phyloP scores from a whole-genome alignment of 2,113 vertebrate genomes.

The Passerina amoena region DNA sequence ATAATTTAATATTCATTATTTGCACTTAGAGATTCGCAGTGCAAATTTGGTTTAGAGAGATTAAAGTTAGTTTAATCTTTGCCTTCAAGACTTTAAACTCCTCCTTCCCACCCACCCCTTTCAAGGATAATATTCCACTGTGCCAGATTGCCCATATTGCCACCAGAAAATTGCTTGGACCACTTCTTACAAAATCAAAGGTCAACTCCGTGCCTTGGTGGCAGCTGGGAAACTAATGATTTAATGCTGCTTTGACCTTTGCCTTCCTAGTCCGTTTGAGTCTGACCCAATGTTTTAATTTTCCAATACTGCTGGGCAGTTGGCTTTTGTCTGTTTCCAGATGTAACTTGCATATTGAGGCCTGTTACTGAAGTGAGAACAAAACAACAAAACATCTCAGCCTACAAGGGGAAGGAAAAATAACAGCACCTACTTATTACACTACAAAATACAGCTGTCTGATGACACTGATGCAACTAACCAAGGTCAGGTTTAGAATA shows the following conservation, averaged over 20 bases:
- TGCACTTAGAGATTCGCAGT: neutral
- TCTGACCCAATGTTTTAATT: conserved; percentile 67
- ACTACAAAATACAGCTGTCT: neutral
- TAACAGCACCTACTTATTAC: neutral
- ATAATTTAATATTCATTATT: neutral
- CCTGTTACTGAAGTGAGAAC: conserved; percentile 56
- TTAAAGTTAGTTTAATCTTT: conserved; percentile 5
- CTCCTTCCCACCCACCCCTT: neutral
- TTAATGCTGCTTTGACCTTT: conserved; percentile 69
- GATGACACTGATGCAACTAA: neutral
- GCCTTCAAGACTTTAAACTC: neutral
- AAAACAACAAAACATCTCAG: conserved; percentile 49
- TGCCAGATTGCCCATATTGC: conserved; percentile 67
- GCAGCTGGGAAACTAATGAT: conserved; percentile 77
- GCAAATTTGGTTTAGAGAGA: neutral
- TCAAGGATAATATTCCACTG: neutral
- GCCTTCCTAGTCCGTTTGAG: conserved; percentile 66
- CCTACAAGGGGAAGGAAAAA: neutral
- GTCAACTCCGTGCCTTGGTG: conserved; percentile 56
- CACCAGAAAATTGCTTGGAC: conserved; percentile 66
- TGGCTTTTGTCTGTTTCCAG: conserved; percentile 71
- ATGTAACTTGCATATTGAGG: conserved; percentile 59
- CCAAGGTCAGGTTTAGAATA: neutral
- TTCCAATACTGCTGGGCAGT: conserved; percentile 65
- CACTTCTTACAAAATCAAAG: conserved; percentile 69